These are phyloP conservation scores for Macrochelys suwanniensis DNA, from an alignment of 2,797 vertebrate genomes.

Conservation along the genomic window DNA sequence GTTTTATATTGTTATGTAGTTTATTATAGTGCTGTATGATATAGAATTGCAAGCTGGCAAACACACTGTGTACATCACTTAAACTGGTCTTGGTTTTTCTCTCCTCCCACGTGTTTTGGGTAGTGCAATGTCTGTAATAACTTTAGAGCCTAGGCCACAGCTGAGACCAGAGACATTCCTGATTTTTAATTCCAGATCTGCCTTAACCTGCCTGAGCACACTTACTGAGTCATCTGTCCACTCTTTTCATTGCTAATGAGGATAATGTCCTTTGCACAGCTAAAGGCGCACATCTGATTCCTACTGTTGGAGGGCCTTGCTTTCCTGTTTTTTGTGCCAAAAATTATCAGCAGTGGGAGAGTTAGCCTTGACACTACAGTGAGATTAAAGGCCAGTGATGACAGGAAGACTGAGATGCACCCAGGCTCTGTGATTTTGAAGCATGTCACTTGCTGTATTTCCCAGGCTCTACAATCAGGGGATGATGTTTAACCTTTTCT, in stretches of 20 bases:
- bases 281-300: neutral
- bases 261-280: neutral
- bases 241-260: neutral
- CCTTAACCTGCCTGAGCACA: no score
- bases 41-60: neutral
- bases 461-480: neutral
- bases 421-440: neutral
- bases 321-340: neutral
- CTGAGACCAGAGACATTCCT: neutral
- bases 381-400: neutral
- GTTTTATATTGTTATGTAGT: neutral
- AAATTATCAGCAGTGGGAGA: neutral
- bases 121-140: neutral
- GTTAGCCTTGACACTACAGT: neutral
- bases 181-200: neutral
- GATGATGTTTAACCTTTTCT: neutral
- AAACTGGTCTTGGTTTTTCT: neutral
- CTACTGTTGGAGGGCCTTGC: neutral
- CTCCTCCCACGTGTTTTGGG: neutral
- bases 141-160: neutral
- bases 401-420: neutral
- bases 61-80: accelerated
- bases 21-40: accelerated
- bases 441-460: neutral
- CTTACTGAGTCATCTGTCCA: no score